These are phyloP conservation scores for Cerastis leucographa DNA, from an alignment of 2,888 invertebrate genomes.

Conservation along the genomic window DNA sequence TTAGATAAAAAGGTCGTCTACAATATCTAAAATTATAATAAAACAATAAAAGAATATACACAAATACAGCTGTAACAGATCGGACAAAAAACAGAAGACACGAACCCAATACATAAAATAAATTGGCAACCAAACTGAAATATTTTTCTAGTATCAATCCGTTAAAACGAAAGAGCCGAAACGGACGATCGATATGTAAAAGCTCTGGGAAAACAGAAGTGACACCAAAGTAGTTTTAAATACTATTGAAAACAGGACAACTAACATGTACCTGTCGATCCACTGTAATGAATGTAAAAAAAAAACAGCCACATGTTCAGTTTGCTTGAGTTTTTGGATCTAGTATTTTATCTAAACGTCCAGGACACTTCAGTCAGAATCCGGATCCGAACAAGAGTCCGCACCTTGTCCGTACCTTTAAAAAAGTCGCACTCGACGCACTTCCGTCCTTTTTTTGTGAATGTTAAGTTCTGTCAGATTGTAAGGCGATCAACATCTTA, in stretches of 20 bases:
- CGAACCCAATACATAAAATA: conserved; percentile 20
- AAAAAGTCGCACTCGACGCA: neutral
- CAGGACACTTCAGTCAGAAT: neutral
- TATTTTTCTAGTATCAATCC: too few species aligned
- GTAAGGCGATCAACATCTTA: neutral
- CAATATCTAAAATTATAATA: conserved; percentile 36
- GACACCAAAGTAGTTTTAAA: neutral
- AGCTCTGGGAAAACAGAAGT: neutral
- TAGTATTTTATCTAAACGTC: neutral
- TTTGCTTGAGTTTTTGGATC: neutral
- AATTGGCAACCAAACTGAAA: neutral
- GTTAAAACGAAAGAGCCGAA: neutral
- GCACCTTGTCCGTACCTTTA: neutral
- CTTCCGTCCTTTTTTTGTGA: neutral
- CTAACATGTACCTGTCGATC: neutral
- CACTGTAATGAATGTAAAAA: neutral
- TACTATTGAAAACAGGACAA: neutral
- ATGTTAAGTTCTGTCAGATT: neutral
- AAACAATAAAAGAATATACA: conserved; percentile 38
- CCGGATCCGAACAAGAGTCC: neutral
- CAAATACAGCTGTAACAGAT: conserved; percentile 30
- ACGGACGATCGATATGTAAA: neutral
- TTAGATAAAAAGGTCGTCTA: conserved; percentile 17
- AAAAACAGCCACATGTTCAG: neutral
- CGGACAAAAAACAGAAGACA: conserved; percentile 33